A percentile compares a stretch with the other conserved stretches of the same genome.
phyloP scores from a whole-genome alignment of 1,140 invertebrate genomes.

The Neotoxoptera formosana region DNA sequence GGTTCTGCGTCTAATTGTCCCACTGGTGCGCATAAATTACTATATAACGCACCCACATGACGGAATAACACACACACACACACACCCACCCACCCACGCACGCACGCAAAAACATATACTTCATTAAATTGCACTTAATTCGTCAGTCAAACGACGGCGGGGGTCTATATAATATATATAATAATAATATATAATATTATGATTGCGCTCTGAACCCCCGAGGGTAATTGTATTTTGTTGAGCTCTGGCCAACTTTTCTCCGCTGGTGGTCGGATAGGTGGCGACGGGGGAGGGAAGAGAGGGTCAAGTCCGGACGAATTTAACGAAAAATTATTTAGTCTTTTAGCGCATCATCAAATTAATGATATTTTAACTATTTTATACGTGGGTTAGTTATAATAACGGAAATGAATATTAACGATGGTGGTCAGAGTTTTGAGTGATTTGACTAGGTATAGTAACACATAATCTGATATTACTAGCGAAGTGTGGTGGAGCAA shows the following conservation, averaged over 20 bases:
- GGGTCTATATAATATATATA: not conserved
- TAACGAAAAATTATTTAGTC: not conserved
- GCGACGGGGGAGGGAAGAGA: too few relatives aligned
- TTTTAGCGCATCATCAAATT: not conserved
- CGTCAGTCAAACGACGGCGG: not conserved
- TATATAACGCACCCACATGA: not conserved
- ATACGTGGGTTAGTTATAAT: not conserved
- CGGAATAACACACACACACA: not conserved
- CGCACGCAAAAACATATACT: not conserved
- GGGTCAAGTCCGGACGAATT: not conserved
- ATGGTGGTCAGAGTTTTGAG: not conserved
- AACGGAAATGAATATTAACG: not conserved
- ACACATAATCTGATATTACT: not conserved
- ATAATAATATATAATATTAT: not conserved
- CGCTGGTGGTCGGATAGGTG: not conserved
- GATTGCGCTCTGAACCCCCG: not conserved
- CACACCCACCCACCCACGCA: not conserved
- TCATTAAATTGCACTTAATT: slow-evolving; percentile 32
- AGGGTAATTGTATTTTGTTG: not conserved
- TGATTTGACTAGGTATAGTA: not conserved
- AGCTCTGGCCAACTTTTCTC: not conserved
- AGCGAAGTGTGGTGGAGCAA: too few relatives aligned
- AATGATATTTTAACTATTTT: not conserved
- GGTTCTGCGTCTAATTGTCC: slow-evolving; percentile 19
- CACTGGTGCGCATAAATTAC: not conserved